Evolutionary conservation across 2,797 vertebrate genomes (phyloP), one percentile per base, ranked within the genome.

Genomic region (Paratrypauchen microcephalus): DNA sequence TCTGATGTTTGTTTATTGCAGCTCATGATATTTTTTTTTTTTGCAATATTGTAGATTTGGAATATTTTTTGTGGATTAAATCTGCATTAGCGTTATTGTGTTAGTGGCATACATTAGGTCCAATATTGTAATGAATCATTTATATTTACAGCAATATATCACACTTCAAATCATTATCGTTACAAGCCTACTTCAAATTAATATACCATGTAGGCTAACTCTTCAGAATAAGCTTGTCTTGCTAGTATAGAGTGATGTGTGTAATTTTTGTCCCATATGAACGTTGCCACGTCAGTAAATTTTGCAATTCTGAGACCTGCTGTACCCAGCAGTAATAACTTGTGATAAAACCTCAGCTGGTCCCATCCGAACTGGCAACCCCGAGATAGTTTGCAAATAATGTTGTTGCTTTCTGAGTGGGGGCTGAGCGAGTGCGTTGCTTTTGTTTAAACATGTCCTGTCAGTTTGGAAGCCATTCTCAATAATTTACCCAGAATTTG

Each of bases 371-470:
- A 75, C 52, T 52, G 76, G 81, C 80, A 79, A 78, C 69, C 48
- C 71, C 23, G 61, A 81, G 75, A 78, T 81, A 68, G 75, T 81
- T 83, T 77, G 70, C 41, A 81, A 81, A 85, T 80, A 78, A 78
- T 58, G 73, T 69, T 39, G 65, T 73, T 79, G 76, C 68, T 69
- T 77, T 75, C 11, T 23, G 52, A 12, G 52, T 7, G 12, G 36
- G 62, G 62, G 23, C 21, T 48, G 47, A 19, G 45, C 69, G 36
- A 15, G 41, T 6, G 15, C 54, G 71, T 68, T 75, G 13, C 62
- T 74, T 41, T 76, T 80, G 70, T 83, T 87, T 74, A 65, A 81
- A 82, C 68, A 76, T 72, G 76, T 78, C 70, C 75, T 58, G 74
- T 83, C 79, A 72, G 69, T 65, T 66, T 67, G 68, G 67, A 77